Percentiles rank a stretch among this genome's conserved stretches.
Evolutionary conservation across 2,888 invertebrate species (phyloP).

Genomic region (Oscheius sp.): DNA sequence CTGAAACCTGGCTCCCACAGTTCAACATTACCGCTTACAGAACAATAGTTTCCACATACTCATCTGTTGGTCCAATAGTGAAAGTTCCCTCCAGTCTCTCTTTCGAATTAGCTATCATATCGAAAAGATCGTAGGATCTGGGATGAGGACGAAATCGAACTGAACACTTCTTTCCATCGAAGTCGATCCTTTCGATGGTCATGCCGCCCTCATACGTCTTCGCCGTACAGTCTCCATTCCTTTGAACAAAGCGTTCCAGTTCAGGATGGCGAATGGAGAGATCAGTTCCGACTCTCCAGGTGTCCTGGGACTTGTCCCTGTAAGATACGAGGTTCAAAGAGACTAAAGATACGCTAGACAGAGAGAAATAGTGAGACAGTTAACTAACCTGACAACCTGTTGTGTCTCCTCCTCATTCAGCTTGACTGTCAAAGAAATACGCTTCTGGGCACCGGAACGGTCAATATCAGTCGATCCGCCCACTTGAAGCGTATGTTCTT

Average conservation of each 20-base stretch:
- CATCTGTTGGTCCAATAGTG: conserved; percentile 16
- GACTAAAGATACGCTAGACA: too few species aligned
- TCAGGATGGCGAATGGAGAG: conserved; percentile 18
- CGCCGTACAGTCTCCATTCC: neutral
- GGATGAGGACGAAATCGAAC: conserved; percentile 27
- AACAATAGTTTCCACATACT: conserved; percentile 9
- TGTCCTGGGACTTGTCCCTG: conserved; percentile 25
- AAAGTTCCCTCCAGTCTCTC: neutral
- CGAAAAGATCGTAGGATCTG: conserved; percentile 27
- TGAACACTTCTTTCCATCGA: neutral
- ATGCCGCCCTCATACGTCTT: conserved; percentile 27
- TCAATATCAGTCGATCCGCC: conserved; percentile 7
- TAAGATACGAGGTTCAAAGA: neutral
- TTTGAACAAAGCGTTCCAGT: conserved; percentile 9
- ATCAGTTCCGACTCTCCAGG: conserved; percentile 26
- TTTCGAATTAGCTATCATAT: conserved; percentile 14
- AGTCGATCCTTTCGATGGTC: conserved; percentile 16
- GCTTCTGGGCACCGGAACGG: neutral
- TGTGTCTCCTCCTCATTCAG: neutral
- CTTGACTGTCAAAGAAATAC: conserved; percentile 1
- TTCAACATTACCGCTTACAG: neutral
- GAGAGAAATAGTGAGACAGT: neutral
- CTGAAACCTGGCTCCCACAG: neutral
- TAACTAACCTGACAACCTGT: neutral
- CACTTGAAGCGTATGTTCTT: conserved; percentile 19